phyloP scores from a whole-genome alignment of 2,888 invertebrate species.

The Psylliodes chrysocephalus region DNA sequence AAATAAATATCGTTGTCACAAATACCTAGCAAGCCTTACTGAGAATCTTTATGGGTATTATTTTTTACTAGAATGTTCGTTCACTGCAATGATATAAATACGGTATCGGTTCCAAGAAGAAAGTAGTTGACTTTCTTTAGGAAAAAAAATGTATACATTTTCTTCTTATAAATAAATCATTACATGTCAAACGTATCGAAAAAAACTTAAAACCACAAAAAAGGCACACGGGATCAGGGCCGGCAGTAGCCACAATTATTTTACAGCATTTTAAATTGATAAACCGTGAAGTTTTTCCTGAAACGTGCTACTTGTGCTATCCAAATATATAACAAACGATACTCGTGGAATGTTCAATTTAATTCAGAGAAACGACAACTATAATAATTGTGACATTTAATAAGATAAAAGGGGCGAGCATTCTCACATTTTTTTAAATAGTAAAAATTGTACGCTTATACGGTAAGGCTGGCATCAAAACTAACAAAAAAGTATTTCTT shows the following conservation, averaged over 20 bases:
- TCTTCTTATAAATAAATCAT: conserved; percentile 27
- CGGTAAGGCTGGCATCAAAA: too few species aligned
- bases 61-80: conserved; percentile 24
- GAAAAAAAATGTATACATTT: conserved; percentile 25
- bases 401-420: too few species aligned
- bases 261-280: too few species aligned
- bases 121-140: conserved; percentile 27
- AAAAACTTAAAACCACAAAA: conserved; percentile 17
- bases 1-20: not conserved
- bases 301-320: too few species aligned
- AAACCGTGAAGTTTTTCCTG: too few species aligned
- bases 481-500: too few species aligned
- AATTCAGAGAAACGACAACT: too few species aligned
- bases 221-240: not conserved
- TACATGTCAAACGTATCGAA: conserved; percentile 13
- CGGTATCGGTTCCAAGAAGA: conserved; percentile 24
- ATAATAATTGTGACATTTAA: too few species aligned
- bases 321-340: too few species aligned
- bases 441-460: too few species aligned
- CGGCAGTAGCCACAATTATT: not conserved
- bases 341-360: too few species aligned
- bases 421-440: too few species aligned
- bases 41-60: conserved; percentile 17
- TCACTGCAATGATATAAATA: conserved; percentile 19
- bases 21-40: conserved; percentile 4